A percentile compares a stretch with the other conserved stretches of the same genome.
phyloP scores from a whole-genome alignment of 1,140 invertebrate genomes.

The Rhopalosiphum maidis region DNA sequence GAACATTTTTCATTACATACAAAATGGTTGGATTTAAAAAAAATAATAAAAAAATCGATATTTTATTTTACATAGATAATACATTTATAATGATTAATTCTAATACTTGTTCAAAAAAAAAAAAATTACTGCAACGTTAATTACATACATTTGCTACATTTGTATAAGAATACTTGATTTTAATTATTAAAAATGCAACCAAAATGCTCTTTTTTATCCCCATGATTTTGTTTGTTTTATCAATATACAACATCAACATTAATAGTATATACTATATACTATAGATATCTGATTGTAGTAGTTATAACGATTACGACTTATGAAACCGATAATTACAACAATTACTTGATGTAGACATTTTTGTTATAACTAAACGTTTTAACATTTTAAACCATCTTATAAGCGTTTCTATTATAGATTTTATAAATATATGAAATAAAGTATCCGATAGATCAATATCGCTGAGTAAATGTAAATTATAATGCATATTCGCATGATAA shows the following conservation, averaged over 20 bases:
- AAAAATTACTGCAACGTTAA: neutral
- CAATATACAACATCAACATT: neutral
- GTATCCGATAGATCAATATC: too few relatives aligned
- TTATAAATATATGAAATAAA: too few relatives aligned
- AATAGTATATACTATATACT: neutral
- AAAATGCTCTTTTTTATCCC: neutral
- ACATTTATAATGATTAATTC: neutral
- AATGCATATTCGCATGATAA: too few relatives aligned
- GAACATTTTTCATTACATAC: neutral
- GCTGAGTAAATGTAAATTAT: too few relatives aligned
- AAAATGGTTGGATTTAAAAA: neutral
- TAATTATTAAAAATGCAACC: neutral
- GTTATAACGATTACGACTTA: neutral
- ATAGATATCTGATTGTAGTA: neutral
- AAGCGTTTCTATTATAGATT: neutral
- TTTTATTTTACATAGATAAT: neutral
- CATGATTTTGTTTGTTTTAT: neutral
- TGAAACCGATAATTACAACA: neutral
- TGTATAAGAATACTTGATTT: neutral
- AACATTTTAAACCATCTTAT: neutral
- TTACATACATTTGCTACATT: too few relatives aligned
- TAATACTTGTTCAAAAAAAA: neutral
- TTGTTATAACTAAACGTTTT: neutral
- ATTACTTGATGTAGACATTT: neutral
- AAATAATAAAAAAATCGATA: neutral